Conservation (phyloP, 2,888 invertebrate genomes). For the Alcis repandata region DNA sequence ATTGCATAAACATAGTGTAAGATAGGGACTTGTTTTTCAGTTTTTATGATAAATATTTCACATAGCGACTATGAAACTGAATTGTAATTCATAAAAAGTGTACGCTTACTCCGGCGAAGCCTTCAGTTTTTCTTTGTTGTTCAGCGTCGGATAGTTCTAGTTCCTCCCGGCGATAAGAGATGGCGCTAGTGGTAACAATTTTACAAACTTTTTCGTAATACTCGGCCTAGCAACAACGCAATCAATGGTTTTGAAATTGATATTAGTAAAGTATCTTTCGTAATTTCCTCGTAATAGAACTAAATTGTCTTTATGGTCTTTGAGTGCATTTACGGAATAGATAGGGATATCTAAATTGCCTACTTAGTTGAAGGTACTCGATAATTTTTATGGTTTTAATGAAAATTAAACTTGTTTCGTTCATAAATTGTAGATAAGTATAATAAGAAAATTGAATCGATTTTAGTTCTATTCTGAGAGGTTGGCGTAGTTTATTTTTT, state of each 20-base stretch:
- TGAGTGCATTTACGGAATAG: slow-evolving; percentile 37
- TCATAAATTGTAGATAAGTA: neutral
- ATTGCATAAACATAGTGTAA: slow-evolving; percentile 9
- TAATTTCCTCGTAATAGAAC: slow-evolving; percentile 44
- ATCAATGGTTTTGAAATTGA: slow-evolving; percentile 49
- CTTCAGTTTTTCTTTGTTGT: slow-evolving; percentile 22
- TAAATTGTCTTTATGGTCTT: slow-evolving; percentile 43
- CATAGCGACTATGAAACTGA: slow-evolving; percentile 41
- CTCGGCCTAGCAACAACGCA: slow-evolving; percentile 53
- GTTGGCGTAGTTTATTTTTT: neutral
- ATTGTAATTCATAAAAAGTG: slow-evolving; percentile 41
- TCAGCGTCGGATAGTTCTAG: slow-evolving; percentile 23
- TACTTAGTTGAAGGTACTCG: neutral
- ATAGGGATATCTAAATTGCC: slow-evolving; percentile 15
- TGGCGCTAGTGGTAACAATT: slow-evolving; percentile 56
- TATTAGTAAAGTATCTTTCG: slow-evolving; percentile 44
- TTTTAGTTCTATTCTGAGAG: neutral
- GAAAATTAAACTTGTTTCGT: neutral
- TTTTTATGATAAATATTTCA: slow-evolving; percentile 32
- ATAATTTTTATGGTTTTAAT: neutral
- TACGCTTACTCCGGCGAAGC: slow-evolving; percentile 23
- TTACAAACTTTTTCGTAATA: neutral
- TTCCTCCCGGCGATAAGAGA: slow-evolving; percentile 52
- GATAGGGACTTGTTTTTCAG: slow-evolving; percentile 35
- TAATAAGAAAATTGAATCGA: neutral